Evolutionary conservation across 2,888 invertebrate genomes (phyloP), one percentile per base, ranked within the genome.

Genomic region (Noctua janthina): DNA sequence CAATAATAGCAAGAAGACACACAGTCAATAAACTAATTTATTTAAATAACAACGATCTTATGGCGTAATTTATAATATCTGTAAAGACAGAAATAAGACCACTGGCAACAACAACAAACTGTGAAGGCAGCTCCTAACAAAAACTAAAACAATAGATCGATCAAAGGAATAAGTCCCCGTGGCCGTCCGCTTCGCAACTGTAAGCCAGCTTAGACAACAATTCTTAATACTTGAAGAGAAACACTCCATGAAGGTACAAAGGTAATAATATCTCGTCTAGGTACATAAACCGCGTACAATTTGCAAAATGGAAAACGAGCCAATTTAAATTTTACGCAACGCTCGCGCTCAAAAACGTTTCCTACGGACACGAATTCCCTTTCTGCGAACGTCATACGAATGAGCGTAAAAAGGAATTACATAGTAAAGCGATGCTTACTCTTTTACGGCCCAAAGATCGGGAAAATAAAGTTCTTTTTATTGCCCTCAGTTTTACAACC

Each of bases 381-480:
- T 93, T 93, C 91, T 92, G 87, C 90, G 84, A 91, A 88, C 90
- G 91, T 91, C 91, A 92, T 92, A 91, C 89, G 91, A 92, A 92
- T 90, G 90, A 90, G 91, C 91, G 90, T 93, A 94, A 94, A 90
- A 94, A 91, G 91, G 91, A 93, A 94, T 94, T 94, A 94, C 94
- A 94, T 92, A 94, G 93, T 94, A 94, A 94, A 94, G 91, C 91
- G 93, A 94, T 94, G 93, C 93, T 94, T 94, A 94, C 94, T 91
- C 92, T 93, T 94, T 95, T 95, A 94, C 93, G 92, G 92, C 90
- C 89, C 88, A 93, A 92, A 94, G 94, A 95, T 95, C 93, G 93
- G 91, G 91, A 92, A 92, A 94, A 94, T 95, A 95, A 95, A 94
- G 94, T 94, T 94, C 91, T 92, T 95, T 95, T 95, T 95, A 95